Conservation (phyloP, 2,797 vertebrate species). For the Somateria mollissima region DNA sequence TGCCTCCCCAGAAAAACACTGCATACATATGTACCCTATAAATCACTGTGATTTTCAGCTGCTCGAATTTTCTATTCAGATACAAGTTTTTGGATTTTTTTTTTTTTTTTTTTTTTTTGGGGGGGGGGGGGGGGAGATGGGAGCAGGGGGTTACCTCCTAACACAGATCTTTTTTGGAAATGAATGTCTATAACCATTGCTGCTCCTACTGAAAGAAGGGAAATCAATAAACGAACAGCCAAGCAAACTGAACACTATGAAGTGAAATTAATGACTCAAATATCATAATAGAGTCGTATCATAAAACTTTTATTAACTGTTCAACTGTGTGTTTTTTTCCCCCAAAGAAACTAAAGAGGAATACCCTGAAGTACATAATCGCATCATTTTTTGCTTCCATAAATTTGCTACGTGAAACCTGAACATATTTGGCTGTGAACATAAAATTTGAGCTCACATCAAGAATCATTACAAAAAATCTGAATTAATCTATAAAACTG, state of each 20-base stretch:
- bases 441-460: not conserved
- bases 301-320: not conserved
- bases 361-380: not conserved
- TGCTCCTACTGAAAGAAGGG: not conserved
- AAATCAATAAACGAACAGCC: not conserved
- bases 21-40: not conserved
- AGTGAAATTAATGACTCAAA: not conserved
- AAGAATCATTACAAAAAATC: not conserved
- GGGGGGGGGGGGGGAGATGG: rapidly evolving
- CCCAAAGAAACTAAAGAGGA: not conserved
- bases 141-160: not conserved
- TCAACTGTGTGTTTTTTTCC: not conserved
- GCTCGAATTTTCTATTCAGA: not conserved
- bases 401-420: not conserved
- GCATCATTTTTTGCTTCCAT: not conserved
- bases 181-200: not conserved
- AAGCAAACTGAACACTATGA: not conserved
- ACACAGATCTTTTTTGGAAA: not conserved
- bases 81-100: not conserved
- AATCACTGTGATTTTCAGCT: not conserved
- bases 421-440: not conserved
- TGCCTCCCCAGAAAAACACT: not conserved
- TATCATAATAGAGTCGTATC: not conserved
- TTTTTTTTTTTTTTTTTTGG: not conserved
- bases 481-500: not conserved